These are phyloP conservation scores for Chaetodon auriga DNA, from an alignment of 2,113 vertebrate genomes.

Conservation along the genomic window DNA sequence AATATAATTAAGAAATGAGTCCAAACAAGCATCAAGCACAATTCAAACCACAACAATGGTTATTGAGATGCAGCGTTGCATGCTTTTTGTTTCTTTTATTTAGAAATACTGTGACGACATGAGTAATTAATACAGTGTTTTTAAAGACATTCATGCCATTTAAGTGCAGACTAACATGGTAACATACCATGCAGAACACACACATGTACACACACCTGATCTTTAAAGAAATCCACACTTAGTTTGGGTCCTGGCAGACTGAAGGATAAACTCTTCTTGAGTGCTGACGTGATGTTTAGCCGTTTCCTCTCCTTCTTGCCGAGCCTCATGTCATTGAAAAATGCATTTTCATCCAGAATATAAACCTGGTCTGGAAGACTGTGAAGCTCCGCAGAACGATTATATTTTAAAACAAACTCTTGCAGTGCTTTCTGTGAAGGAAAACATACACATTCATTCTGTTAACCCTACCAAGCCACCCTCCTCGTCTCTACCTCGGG, in stretches of 20 bases:
- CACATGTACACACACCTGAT: conserved; percentile 73
- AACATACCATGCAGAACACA: not conserved
- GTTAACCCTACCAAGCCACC: not conserved
- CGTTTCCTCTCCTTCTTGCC: conserved; percentile 81
- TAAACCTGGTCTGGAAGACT: conserved; percentile 79
- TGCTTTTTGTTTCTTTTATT: not conserved
- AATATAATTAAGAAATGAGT: not conserved
- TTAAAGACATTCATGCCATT: not conserved
- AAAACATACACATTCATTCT: not conserved
- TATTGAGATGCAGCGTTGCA: not conserved
- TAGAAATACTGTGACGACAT: not conserved
- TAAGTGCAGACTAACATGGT: too few species aligned
- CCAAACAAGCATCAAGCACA: not conserved
- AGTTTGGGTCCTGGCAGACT: conserved; percentile 84
- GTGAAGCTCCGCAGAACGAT: conserved; percentile 78
- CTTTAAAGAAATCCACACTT: conserved; percentile 85
- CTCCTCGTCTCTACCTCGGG: not conserved
- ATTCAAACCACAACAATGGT: not conserved
- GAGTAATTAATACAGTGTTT: not conserved
- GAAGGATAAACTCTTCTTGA: conserved; percentile 81
- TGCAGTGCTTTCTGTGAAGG: conserved; percentile 80
- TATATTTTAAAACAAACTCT: conserved; percentile 77
- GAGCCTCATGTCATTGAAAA: conserved; percentile 84
- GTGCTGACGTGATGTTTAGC: conserved; percentile 66
- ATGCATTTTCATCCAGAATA: conserved; percentile 84